phyloP scores from a whole-genome alignment of 53 echinoderm and acorn worm genomes.

The Stichopus horrens region DNA sequence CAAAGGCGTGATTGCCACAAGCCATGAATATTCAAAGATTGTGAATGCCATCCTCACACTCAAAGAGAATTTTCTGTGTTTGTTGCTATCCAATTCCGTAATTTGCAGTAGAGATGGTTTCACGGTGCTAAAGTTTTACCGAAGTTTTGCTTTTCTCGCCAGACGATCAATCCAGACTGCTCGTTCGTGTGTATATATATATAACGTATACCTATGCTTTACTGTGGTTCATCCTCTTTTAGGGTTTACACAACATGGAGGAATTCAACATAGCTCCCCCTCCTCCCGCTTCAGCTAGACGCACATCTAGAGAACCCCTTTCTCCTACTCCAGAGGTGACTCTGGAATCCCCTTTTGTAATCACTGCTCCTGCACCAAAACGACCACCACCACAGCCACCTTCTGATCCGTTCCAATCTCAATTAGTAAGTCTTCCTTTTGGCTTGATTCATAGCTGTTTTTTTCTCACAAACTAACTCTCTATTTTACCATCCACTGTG shows the following conservation, averaged over 20 bases:
- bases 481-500: too few species aligned
- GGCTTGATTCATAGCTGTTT: neutral
- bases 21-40: too few species aligned
- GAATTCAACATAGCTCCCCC: constrained; percentile 57
- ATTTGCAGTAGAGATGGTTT: neutral
- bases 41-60: too few species aligned
- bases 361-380: constrained; percentile 28
- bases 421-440: constrained; percentile 16
- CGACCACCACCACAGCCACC: constrained; percentile 48
- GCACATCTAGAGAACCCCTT: constrained; percentile 49
- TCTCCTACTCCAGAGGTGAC: constrained; percentile 39
- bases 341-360: constrained; percentile 10
- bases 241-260: constrained; percentile 45
- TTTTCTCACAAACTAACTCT: neutral
- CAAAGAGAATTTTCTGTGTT: too few species aligned
- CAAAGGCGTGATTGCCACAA: too few species aligned
- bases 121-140: neutral
- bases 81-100: neutral
- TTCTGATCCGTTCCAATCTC: constrained; percentile 37
- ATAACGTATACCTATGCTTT: neutral
- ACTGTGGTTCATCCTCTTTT: neutral
- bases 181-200: neutral
- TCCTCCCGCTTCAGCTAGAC: constrained; percentile 52
- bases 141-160: neutral
- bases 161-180: neutral